Evolutionary conservation across 2,888 invertebrate species (phyloP).

Genomic region (Xestia rhomboidea): DNA sequence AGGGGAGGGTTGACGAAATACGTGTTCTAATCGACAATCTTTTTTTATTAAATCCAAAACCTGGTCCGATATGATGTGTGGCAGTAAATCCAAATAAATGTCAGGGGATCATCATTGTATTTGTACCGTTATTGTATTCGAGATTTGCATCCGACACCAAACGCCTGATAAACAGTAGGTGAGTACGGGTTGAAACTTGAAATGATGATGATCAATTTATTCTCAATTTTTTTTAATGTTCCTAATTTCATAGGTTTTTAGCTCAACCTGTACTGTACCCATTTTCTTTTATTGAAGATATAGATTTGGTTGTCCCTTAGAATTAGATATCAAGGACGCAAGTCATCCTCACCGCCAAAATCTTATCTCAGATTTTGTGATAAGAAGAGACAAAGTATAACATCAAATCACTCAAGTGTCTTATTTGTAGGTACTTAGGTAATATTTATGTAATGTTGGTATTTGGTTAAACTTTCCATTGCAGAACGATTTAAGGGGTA

Average conservation of each 20-base stretch:
- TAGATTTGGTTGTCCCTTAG: constrained; percentile 3
- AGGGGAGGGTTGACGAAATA: too few species aligned
- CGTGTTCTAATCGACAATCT: too few species aligned
- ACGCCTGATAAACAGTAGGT: neutral
- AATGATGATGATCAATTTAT: neutral
- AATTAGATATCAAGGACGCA: neutral
- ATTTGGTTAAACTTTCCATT: too few species aligned
- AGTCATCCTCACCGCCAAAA: neutral
- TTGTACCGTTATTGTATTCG: neutral
- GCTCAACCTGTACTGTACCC: constrained; percentile 21
- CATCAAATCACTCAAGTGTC: constrained; percentile 34
- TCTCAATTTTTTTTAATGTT: neutral
- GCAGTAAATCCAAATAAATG: too few species aligned
- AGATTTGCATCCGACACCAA: neutral
- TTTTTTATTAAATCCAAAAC: too few species aligned
- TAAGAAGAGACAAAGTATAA: constrained; percentile 15
- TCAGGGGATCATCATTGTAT: neutral
- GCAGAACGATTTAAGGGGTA: too few species aligned
- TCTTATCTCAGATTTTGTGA: constrained; percentile 25
- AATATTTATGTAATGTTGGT: constrained; percentile 36
- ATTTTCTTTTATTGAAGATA: constrained; percentile 17
- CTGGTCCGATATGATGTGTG: too few species aligned
- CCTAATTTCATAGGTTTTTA: neutral
- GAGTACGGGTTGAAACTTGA: neutral
- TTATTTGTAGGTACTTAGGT: constrained; percentile 11